These are phyloP conservation scores for Nothocercus nigrocapillus DNA, from an alignment of 2,113 vertebrate genomes.

Conservation along the genomic window DNA sequence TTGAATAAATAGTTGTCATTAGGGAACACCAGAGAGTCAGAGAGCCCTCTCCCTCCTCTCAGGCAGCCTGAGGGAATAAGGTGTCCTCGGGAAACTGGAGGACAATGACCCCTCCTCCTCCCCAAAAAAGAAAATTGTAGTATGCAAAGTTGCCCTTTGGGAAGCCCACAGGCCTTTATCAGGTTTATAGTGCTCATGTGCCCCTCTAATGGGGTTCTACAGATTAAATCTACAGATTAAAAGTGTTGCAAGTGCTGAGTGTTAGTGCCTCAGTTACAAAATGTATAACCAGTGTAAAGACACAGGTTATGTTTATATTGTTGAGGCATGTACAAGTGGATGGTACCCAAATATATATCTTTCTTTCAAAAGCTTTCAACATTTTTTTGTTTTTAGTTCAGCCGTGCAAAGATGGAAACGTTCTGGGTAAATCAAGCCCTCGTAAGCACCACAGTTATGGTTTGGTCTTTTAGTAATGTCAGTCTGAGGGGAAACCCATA, in stretches of 20 bases:
- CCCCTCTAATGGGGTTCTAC: neutral
- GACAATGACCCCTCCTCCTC: too few species aligned
- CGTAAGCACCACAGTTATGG: neutral
- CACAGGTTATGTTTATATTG: neutral
- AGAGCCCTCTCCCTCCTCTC: neutral
- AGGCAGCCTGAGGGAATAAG: neutral
- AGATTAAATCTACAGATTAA: neutral
- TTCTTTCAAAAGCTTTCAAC: neutral
- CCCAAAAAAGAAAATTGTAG: too few species aligned
- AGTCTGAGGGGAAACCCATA: neutral
- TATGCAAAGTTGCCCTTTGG: too few species aligned
- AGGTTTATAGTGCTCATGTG: too few species aligned
- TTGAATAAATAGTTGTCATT: slow-evolving; percentile 6
- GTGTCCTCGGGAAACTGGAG: neutral
- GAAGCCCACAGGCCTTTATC: too few species aligned
- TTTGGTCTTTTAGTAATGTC: neutral
- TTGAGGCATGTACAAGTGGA: neutral
- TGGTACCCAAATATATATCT: neutral
- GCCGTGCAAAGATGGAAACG: neutral
- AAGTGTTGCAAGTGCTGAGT: neutral
- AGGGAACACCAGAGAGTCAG: neutral
- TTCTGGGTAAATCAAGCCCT: neutral
- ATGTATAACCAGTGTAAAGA: neutral
- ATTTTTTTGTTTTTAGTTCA: neutral
- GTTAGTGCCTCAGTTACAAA: neutral